Evolutionary conservation across 2,113 vertebrate species (phyloP), one percentile per base, ranked within the genome.

Genomic region (Harpagus bidentatus): DNA sequence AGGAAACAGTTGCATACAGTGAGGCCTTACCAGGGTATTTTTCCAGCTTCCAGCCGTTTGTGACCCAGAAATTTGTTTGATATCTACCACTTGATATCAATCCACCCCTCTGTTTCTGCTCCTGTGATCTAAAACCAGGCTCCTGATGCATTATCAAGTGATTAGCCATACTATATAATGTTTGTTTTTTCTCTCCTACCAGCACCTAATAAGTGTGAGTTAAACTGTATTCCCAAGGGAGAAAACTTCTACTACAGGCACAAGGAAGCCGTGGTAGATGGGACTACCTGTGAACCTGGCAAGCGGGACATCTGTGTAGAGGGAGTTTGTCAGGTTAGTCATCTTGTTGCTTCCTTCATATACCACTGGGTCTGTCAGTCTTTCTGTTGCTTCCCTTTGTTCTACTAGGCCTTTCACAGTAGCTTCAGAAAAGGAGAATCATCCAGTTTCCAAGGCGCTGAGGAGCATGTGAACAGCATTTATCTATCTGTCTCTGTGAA

Each of bases 211-310:
- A 99, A 99, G 59, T 99, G 99, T 92, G 99, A 99, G 95, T 98
- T 99, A 95, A 99, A 99, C 98, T 99, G 99, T 97, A 99, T 99
- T 86, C 99, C 99, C 43, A 98, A 98, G 91, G 99, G 99, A 93
- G 99, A 99, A 93, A 99, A 98, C 97, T 99, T 99, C 93, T 99
- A 98, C 98, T 99, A 99, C 65, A 99, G 98, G 34, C 99, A 99
- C 86, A 98, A 97, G 90, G 98, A 98, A 71, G 82, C 98, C 0
- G 99, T 99, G 88, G 95, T 98, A 3, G 99, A 99, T 7, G 99
- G 99, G 6, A 99, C 99, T 0, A 98, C 98, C 16, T 99, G 99
- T 78, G 99, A 99, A 94, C 99, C 99, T 1, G 99, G 99, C 45
- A 98, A 97, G 29, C 95, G 50, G 40, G 98, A 99, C 9, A 67